Conservation (phyloP, 2,113 vertebrate species). For the Cheilinus undulatus region DNA sequence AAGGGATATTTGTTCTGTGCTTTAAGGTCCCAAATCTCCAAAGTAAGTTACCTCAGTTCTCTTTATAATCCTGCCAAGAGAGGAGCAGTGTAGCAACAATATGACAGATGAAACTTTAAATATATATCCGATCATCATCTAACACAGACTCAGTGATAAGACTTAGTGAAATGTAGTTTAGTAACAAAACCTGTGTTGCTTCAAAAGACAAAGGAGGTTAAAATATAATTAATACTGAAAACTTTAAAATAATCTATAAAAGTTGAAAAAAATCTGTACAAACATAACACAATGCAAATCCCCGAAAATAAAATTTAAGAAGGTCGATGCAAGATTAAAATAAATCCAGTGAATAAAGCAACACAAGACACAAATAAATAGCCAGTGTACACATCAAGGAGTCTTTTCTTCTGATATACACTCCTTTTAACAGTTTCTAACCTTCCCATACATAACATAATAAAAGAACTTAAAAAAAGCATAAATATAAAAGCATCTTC, state of each 20-base stretch:
- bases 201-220: conserved; percentile 62
- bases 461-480: conserved; percentile 59
- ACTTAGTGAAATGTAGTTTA: conserved; percentile 74
- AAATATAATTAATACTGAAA: conserved; percentile 83
- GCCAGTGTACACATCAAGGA: conserved; percentile 77
- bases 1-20: conserved; percentile 54
- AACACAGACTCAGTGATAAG: conserved; percentile 79
- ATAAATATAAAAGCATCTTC: conserved; percentile 83
- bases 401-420: conserved; percentile 53
- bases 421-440: conserved; percentile 61
- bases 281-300: conserved; percentile 54
- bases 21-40: conserved; percentile 67
- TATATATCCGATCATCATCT: conserved; percentile 59
- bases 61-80: conserved; percentile 7
- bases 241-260: conserved; percentile 69
- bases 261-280: conserved; percentile 69
- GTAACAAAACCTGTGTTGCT: conserved; percentile 67
- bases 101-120: conserved; percentile 44
- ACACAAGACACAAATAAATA: conserved; percentile 81
- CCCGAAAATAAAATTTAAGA: conserved; percentile 51
- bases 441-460: conserved; percentile 62
- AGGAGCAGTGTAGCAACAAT: conserved; percentile 42
- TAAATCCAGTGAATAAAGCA: conserved; percentile 77
- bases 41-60: conserved; percentile 20
- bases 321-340: conserved; percentile 57